These are phyloP conservation scores for Bhutanitis thaidina DNA, from an alignment of 2,888 invertebrate species.

Conservation along the genomic window DNA sequence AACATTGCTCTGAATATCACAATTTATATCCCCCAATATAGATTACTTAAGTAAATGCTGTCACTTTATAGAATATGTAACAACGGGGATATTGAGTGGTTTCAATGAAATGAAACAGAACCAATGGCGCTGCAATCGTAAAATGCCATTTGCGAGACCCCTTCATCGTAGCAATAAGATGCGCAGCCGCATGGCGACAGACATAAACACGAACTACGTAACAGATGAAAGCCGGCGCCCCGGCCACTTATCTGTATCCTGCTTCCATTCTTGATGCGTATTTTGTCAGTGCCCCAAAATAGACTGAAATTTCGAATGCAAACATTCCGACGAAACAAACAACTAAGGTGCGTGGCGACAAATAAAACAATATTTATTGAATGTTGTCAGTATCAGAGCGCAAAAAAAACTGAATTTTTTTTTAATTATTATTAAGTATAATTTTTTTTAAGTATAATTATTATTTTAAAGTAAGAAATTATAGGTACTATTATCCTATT, in stretches of 20 bases:
- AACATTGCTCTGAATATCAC: too few species aligned
- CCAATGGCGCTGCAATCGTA: constrained; percentile 28
- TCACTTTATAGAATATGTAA: not conserved
- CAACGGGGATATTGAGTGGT: constrained; percentile 13
- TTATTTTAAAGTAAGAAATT: too few species aligned
- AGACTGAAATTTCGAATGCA: constrained; percentile 42
- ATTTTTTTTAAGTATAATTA: too few species aligned
- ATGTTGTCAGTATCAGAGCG: too few species aligned
- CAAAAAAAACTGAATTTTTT: too few species aligned
- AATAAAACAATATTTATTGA: not conserved
- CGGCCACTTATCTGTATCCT: constrained; percentile 69
- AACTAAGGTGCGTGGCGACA: not conserved
- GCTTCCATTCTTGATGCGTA: constrained; percentile 59
- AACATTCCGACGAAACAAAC: constrained; percentile 12
- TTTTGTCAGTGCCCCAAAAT: constrained; percentile 72
- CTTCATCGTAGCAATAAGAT: constrained; percentile 34
- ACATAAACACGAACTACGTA: constrained; percentile 58
- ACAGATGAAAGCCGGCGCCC: constrained; percentile 71
- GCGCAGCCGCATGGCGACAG: constrained; percentile 46
- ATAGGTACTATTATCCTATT: too few species aligned
- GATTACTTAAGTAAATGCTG: too few species aligned
- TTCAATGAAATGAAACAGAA: constrained; percentile 23
- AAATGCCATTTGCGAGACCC: constrained; percentile 36
- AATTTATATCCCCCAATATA: too few species aligned
- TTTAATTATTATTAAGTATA: too few species aligned